Conservation (phyloP, 2,888 invertebrate species). For the Ophioninae sp. region DNA sequence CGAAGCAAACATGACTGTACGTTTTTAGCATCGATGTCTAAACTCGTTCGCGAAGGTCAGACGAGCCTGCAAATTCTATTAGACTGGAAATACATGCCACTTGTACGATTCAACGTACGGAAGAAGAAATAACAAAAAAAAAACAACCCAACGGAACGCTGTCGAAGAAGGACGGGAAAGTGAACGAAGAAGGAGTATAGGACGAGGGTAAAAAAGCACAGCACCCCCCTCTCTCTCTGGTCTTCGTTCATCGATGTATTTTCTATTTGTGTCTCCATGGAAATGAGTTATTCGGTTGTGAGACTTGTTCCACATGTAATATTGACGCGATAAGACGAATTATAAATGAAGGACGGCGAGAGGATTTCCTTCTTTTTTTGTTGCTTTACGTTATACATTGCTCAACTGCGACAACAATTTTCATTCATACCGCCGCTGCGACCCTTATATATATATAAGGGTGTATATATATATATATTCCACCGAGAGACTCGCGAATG, state of each 20-base stretch:
- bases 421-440: not conserved
- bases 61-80: conserved; percentile 47
- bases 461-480: not conserved
- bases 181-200: not conserved
- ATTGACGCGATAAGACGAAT: not conserved
- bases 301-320: conserved; percentile 1
- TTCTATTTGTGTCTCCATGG: conserved; percentile 29
- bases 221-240: not conserved
- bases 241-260: conserved; percentile 15
- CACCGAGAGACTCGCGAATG: too few species aligned
- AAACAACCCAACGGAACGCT: not conserved
- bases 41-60: conserved; percentile 54
- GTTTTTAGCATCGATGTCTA: conserved; percentile 54
- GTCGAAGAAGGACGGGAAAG: not conserved
- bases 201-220: not conserved
- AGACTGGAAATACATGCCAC: conserved; percentile 50
- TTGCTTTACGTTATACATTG: not conserved
- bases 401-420: not conserved
- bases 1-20: conserved; percentile 39
- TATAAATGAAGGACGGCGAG: not conserved
- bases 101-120: conserved; percentile 33
- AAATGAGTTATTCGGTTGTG: conserved; percentile 28
- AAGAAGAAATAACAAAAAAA: conserved; percentile 11
- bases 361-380: not conserved
- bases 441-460: not conserved